phyloP scores from a whole-genome alignment of 2,797 vertebrate genomes.

The Cuculus canorus region DNA sequence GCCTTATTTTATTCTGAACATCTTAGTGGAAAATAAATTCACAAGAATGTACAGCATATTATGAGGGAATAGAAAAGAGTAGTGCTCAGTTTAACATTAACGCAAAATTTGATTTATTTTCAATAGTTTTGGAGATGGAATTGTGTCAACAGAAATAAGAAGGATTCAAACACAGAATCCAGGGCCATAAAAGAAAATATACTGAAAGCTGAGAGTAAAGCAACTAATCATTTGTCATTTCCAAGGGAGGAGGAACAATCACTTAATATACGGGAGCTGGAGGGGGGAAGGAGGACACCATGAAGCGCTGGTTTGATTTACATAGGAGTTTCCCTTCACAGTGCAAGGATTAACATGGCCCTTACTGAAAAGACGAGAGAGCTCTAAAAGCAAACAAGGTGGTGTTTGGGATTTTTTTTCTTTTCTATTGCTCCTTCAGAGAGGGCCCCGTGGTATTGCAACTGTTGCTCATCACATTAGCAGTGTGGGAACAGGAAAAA shows the following conservation, averaged over 20 bases:
- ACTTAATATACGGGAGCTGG: conserved; percentile 64
- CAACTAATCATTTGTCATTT: conserved; percentile 62
- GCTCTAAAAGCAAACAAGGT: conserved; percentile 68
- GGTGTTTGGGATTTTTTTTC: not conserved
- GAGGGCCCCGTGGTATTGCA: conserved; percentile 31
- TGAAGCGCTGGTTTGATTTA: conserved; percentile 81
- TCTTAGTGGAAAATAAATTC: conserved; percentile 35
- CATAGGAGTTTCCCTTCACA: conserved; percentile 80
- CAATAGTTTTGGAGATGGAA: not conserved
- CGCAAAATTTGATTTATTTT: conserved; percentile 76
- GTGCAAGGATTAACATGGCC: conserved; percentile 73
- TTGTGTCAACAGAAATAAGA: conserved; percentile 79
- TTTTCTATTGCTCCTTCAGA: not conserved
- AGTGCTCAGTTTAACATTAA: conserved; percentile 64
- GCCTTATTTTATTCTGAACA: conserved; percentile 10
- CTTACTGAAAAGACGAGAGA: conserved; percentile 71
- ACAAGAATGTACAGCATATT: not conserved
- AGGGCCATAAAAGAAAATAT: conserved; percentile 67
- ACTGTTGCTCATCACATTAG: conserved; percentile 69
- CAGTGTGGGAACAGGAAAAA: conserved; percentile 66
- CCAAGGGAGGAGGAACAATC: conserved; percentile 72
- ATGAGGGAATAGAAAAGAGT: conserved; percentile 32
- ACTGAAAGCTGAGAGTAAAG: conserved; percentile 54
- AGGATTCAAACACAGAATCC: conserved; percentile 82
- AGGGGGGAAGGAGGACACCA: conserved; percentile 69